Percentiles rank a stretch among this genome's conserved stretches.
Evolutionary conservation across 2,113 vertebrate genomes (phyloP).

Genomic region (Ascaphus truei): DNA sequence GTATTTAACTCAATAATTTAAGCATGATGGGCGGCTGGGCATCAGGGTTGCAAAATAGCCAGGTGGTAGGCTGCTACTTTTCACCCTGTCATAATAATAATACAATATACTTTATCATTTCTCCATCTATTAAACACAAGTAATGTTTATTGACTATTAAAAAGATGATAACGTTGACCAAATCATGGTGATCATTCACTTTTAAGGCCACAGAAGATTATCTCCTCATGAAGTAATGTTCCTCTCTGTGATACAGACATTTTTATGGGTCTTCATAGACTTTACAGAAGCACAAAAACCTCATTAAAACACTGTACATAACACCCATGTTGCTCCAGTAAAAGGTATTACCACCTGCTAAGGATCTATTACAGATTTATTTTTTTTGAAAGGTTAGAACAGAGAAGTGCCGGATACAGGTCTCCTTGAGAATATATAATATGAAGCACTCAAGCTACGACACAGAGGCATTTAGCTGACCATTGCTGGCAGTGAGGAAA

Average conservation of each 20-base stretch:
- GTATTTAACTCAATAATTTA: too few species aligned
- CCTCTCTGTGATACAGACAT: background rate
- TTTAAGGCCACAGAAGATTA: conserved; percentile 15
- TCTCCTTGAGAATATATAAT: conserved; percentile 32
- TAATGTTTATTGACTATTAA: too few species aligned
- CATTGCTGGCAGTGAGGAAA: conserved; percentile 16
- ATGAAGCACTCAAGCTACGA: conserved; percentile 23
- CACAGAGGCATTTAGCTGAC: conserved; percentile 30
- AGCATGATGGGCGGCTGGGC: too few species aligned
- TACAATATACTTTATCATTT: too few species aligned
- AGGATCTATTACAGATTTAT: conserved; percentile 25
- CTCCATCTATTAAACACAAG: too few species aligned
- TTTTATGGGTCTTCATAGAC: background rate
- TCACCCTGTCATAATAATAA: too few species aligned
- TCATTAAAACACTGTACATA: background rate
- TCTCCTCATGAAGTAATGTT: too few species aligned
- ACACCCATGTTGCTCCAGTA: conserved; percentile 8
- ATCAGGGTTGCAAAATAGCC: too few species aligned
- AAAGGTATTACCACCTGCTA: conserved; percentile 21
- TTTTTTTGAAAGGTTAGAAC: background rate
- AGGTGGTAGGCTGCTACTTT: too few species aligned
- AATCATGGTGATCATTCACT: too few species aligned
- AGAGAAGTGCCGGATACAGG: conserved; percentile 5
- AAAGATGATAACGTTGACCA: too few species aligned
- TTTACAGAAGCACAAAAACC: conserved; percentile 11